Percentiles rank a stretch among this genome's conserved stretches.
Conservation (phyloP, 1,140 invertebrate genomes). For the Dreissena polymorpha region DNA sequence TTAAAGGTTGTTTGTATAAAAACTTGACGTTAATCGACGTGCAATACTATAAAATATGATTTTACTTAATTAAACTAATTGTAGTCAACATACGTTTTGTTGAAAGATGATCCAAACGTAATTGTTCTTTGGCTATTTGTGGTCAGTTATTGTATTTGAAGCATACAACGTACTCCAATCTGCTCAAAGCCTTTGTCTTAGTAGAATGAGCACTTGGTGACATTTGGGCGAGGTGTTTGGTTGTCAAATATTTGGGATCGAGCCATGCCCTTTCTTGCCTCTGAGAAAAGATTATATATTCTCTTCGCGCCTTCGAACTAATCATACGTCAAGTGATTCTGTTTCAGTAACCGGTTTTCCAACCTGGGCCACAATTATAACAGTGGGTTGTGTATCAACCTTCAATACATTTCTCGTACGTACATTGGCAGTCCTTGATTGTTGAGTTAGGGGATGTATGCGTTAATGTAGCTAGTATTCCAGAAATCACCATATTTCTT, state of each 20-base stretch:
- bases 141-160: not conserved
- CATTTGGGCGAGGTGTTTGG: not conserved
- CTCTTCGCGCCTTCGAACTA: not conserved
- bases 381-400: constrained; percentile 90
- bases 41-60: too few species aligned
- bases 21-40: too few species aligned
- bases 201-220: not conserved
- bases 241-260: too few species aligned
- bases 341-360: constrained; percentile 72
- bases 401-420: constrained; percentile 92
- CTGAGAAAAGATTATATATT: not conserved
- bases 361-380: constrained; percentile 83
- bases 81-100: too few species aligned
- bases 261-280: not conserved
- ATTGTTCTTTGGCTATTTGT: not conserved
- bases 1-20: too few species aligned
- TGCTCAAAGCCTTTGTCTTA: not conserved
- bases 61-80: too few species aligned
- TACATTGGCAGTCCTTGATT: constrained; percentile 58
- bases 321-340: constrained; percentile 1
- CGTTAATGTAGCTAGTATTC: too few species aligned
- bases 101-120: too few species aligned
- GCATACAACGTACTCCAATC: not conserved
- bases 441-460: too few species aligned
- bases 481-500: too few species aligned